Evolutionary conservation across 2,113 vertebrate genomes (phyloP).

Genomic region (Amia ocellicauda): DNA sequence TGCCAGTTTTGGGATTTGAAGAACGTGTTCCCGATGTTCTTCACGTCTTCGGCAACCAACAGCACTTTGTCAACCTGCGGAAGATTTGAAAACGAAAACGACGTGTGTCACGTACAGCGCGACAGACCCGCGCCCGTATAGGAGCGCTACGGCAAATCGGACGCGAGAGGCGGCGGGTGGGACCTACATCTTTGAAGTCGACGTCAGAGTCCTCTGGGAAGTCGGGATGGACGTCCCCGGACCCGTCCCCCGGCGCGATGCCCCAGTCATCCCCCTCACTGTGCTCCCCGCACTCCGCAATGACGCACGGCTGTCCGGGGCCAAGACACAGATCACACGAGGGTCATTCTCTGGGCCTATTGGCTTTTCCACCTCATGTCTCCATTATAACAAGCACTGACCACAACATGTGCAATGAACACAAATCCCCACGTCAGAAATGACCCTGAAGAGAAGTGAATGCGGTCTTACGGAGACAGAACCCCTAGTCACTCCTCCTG

Average conservation of each 20-base stretch:
- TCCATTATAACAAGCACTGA: no score
- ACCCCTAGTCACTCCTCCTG: no score
- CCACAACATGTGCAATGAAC: no score
- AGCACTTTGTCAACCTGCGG: slow-evolving; percentile 84
- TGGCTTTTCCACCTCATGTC: no score
- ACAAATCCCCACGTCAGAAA: no score
- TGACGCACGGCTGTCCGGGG: slow-evolving; percentile 70
- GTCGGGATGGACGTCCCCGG: slow-evolving; percentile 82
- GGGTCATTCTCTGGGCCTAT: no score
- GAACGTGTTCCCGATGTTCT: slow-evolving; percentile 89
- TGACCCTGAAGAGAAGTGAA: no score
- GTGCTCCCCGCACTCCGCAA: slow-evolving; percentile 86
- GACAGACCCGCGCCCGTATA: no score
- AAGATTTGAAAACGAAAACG: slow-evolving; percentile 11
- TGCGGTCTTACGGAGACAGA: no score
- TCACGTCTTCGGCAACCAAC: slow-evolving; percentile 83
- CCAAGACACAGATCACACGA: slow-evolving; percentile 17
- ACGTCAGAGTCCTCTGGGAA: slow-evolving; percentile 89
- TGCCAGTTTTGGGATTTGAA: slow-evolving; percentile 93
- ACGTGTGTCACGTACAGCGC: no score
- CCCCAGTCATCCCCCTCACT: slow-evolving; percentile 83
- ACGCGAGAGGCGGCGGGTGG: slow-evolving; percentile 18
- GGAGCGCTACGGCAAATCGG: no score
- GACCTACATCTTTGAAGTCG: slow-evolving; percentile 84
- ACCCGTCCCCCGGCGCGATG: slow-evolving; percentile 65